Base-by-base conservation (phyloP, 53 echinoderm and acorn worm species). In the Patiria pectinifera region DNA sequence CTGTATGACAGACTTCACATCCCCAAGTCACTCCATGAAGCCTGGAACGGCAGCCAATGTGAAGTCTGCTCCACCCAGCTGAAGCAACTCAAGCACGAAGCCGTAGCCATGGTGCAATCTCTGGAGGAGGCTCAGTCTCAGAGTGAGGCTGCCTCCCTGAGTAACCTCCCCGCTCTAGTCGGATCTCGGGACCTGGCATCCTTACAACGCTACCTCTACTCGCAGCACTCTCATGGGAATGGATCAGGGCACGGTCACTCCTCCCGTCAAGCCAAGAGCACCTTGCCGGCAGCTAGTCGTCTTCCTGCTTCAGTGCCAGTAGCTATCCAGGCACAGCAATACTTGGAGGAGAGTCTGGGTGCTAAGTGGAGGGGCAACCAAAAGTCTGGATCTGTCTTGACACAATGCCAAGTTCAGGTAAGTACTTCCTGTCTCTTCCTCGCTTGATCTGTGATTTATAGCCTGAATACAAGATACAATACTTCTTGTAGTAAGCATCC, bases 101-200 rank as follows among this genome's bases (percentile, higher is more conserved):
- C 98, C 0, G 95, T 97, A 11, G 95, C 93, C 71, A 97, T 97
- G 98, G 98, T 97, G 22, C 98, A 97, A 78, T 97, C 98, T 0
- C 91, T 97, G 24, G 98, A 97, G 85, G 93, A 95, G 69, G 94
- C 96, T 9, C 97, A 97, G 66, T 80, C 93, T 77, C 86, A 91
- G 62, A 92, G 91, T 26, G 95, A 94, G 63, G 89, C 95, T 4
- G 87, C 96, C 58, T 94, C 95, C 75, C 91, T 94, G 16, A 95
- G 95, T 7, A 94, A 95, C 86, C 96, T 96, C 49, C 92, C 96
- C 1, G 94, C 95, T 11, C 91, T 97, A 16, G 93, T 96, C 13
- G 98, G 98, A 3, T 95, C 98, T 6, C 89, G 98, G 25, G 95
- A 97, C 84, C 88, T 97, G 44, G 95, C 96, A 0, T 97, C 97